These are phyloP conservation scores for Caprella mutica DNA, from an alignment of 2,888 invertebrate genomes.

Conservation along the genomic window DNA sequence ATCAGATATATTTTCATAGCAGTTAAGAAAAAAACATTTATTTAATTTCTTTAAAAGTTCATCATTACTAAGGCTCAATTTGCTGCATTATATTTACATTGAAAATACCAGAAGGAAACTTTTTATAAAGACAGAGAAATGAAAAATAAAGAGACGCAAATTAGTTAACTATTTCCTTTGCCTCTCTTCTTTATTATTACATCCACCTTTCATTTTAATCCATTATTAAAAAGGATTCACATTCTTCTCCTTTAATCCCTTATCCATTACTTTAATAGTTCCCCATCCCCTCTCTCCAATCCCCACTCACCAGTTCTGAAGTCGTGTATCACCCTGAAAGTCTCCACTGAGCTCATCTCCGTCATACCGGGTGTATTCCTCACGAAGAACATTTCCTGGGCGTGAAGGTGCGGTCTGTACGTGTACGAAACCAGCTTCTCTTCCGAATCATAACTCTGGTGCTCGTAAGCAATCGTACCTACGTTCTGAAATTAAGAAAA, in stretches of 20 bases:
- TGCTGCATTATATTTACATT: too few relatives aligned
- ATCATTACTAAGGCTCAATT: neutral
- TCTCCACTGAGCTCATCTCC: constrained; percentile 21
- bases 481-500: constrained; percentile 21
- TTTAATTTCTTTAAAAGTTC: neutral
- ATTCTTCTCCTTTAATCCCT: too few relatives aligned
- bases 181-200: too few relatives aligned
- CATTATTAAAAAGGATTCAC: too few relatives aligned
- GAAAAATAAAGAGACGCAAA: too few relatives aligned
- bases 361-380: constrained; percentile 21
- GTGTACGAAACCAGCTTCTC: constrained; percentile 33
- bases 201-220: too few relatives aligned
- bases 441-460: constrained; percentile 29
- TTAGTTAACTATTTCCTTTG: too few relatives aligned
- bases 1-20: too few relatives aligned
- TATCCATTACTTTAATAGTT: too few relatives aligned
- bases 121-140: too few relatives aligned
- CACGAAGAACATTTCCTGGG: constrained; percentile 26
- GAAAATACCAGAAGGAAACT: too few relatives aligned
- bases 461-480: constrained; percentile 31
- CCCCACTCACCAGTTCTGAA: constrained; percentile 35
- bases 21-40: neutral
- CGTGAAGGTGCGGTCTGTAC: constrained; percentile 31
- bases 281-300: too few relatives aligned
- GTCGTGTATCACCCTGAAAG: constrained; percentile 36